phyloP scores from a whole-genome alignment of 2,888 invertebrate genomes.

The Escarpia spicata region DNA sequence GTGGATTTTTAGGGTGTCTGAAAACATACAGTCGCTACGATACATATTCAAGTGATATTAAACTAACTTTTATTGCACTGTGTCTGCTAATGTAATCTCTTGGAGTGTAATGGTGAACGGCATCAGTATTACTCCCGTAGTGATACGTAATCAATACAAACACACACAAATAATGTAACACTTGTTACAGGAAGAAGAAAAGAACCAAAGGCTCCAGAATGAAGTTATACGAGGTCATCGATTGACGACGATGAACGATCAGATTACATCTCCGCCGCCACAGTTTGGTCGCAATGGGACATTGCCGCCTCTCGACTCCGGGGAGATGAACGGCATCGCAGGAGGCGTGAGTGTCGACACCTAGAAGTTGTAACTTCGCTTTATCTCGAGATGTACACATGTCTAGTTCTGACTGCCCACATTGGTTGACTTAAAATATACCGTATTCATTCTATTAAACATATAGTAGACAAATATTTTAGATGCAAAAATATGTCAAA shows the following conservation, averaged over 20 bases:
- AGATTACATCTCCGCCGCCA: conserved; percentile 18
- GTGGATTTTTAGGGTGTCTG: too few relatives aligned
- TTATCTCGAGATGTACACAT: not conserved
- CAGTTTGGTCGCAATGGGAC: conserved; percentile 22
- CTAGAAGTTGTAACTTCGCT: not conserved
- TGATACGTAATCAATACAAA: not conserved
- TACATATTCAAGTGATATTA: too few relatives aligned
- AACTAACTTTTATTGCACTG: too few relatives aligned
- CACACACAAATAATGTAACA: not conserved
- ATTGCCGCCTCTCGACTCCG: conserved; percentile 20
- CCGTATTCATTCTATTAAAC: too few relatives aligned
- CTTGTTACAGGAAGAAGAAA: conserved; percentile 22
- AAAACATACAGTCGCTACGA: too few relatives aligned
- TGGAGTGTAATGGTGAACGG: not conserved
- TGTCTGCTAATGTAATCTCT: too few relatives aligned
- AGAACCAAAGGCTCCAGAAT: conserved; percentile 17
- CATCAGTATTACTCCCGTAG: not conserved
- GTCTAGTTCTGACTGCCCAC: not conserved
- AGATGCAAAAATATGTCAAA: too few relatives aligned
- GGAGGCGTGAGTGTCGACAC: not conserved
- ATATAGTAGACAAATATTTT: too few relatives aligned
- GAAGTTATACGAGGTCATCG: conserved; percentile 23
- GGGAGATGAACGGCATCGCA: not conserved
- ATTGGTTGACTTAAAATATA: too few relatives aligned
- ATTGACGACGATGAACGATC: conserved; percentile 17